Base-by-base conservation (phyloP, 2,797 vertebrate species). In the Coreius guichenoti region DNA sequence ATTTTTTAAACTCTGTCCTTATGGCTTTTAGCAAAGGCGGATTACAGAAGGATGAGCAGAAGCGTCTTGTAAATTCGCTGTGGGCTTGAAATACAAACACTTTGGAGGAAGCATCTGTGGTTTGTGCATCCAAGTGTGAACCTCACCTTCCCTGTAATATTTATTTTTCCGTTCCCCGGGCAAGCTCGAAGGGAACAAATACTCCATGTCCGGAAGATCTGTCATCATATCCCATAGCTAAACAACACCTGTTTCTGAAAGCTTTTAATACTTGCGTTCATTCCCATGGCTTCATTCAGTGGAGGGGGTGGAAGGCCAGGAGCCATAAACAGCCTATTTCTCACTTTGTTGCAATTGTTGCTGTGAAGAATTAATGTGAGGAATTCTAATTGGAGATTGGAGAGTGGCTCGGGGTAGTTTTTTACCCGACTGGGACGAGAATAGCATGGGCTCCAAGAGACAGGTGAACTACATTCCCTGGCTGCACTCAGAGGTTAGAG, bases 361-460 rank as follows among this genome's bases (percentile, higher is more conserved):
- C 92, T 93, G 85, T 91, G 77, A 49, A 84, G 76, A 70, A 80
- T 29, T 80, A 33, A 90, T 92, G 92, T 90, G 88, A 91, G 90
- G 69, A 85, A 81, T 91, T 92, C 92, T 95, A 94, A 95, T 95
- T 95, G 93, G 92, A 90, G 92, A 95, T 95, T 94, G 91, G 84
- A 91, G 85, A 88, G 87, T 56, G 85, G 88, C 90, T 92, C 69
- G 11, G 76, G 88, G 92, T 92, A 90, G 91, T 91, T 93, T 89
- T 43, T 92, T 89, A 84, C 88, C 81, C 89, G 87, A 87, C 89
- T 84, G 31, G 58, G 86, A 85, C 93, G 91, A 94, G 92, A 95
- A 95, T 94, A 95, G 90, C 79, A 67, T 26, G 72, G 80, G 87
- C 91, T 92, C 90, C 89, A 54, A 91, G 91, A 91, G 91, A 85